Conservation (phyloP, 64 coral and sea anemone species). For the Platygyra sinensis region DNA sequence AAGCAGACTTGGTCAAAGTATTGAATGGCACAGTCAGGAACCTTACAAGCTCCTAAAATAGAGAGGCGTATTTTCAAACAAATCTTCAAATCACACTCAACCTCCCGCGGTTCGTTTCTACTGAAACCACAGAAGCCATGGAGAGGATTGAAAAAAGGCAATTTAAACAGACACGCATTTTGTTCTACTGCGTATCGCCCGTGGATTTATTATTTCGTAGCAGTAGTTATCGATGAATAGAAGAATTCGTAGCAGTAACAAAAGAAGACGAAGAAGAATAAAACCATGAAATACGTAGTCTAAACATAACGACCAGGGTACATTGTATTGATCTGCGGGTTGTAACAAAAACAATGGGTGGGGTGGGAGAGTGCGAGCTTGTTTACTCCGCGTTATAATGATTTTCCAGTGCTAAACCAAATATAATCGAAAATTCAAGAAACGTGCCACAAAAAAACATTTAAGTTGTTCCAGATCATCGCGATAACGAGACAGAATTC, state of each 20-base stretch:
- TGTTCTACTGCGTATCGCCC: neutral
- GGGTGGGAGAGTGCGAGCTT: neutral
- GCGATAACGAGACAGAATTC: neutral
- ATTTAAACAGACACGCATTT: neutral
- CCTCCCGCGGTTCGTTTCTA: neutral
- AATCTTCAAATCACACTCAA: neutral
- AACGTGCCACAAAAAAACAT: neutral
- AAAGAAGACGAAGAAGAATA: neutral
- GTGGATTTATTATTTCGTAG: neutral
- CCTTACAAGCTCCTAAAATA: too few species aligned
- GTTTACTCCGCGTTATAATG: too few species aligned
- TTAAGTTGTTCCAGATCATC: neutral
- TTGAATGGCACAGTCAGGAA: neutral
- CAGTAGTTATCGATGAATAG: neutral
- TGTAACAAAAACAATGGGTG: neutral
- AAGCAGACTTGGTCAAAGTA: neutral
- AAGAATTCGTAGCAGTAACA: too few species aligned
- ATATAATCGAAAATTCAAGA: slow-evolving; percentile 4
- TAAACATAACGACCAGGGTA: neutral
- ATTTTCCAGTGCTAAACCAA: neutral
- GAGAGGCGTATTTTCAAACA: neutral
- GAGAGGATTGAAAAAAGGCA: neutral
- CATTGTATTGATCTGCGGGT: neutral
- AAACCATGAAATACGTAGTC: neutral
- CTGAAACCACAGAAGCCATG: neutral